Evolutionary conservation across 2,888 invertebrate species (phyloP), one percentile per base, ranked within the genome.

Genomic region (Automeris io): DNA sequence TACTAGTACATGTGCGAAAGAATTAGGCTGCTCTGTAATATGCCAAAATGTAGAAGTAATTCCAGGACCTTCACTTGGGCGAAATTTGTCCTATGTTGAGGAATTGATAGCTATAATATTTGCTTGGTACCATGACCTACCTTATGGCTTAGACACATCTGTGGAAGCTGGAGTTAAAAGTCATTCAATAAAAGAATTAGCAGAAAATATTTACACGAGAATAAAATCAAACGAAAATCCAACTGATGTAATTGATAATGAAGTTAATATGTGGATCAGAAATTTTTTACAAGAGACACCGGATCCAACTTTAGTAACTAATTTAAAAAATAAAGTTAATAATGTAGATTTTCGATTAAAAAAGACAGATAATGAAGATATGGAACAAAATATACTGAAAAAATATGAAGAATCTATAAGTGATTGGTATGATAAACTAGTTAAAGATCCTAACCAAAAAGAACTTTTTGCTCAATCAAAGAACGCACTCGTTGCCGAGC

Each of bases 331-430:
- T 16, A 29, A 29, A 29, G 16, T 29, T 16, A 29, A 29, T 16
- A 16, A 29, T 29, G 29, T 29, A n/a, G 16, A 13, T 8, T 29
- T 29, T 5, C 13, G 16, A 16, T n/a, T 16, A 29, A 29, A 29
- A 29, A 8, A 2, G 8, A 29, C 13, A 7, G 12, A 26, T 7
- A 26, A 6, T 16, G 4, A 29, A 8, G 2, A 2, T 3, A 4
- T 29, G 1, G n/a, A 29, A 16, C 13, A 29, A 16, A 16, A 29
- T 16, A 3, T 16, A 1, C n/a, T 29, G 16, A 16, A 29, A 26
- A 33, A 29, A 11, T 49, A 42, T 37, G 45, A 45, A 35, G 42
- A 49, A 24, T 29, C 44, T 5, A 44, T 49, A 11, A 43, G 41
- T 8, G 32, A 41, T 3, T 49, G 45, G 45, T 12, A 47, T 12